These are phyloP conservation scores for Marcusenius ussheri DNA, from an alignment of 2,113 vertebrate species.

Conservation along the genomic window DNA sequence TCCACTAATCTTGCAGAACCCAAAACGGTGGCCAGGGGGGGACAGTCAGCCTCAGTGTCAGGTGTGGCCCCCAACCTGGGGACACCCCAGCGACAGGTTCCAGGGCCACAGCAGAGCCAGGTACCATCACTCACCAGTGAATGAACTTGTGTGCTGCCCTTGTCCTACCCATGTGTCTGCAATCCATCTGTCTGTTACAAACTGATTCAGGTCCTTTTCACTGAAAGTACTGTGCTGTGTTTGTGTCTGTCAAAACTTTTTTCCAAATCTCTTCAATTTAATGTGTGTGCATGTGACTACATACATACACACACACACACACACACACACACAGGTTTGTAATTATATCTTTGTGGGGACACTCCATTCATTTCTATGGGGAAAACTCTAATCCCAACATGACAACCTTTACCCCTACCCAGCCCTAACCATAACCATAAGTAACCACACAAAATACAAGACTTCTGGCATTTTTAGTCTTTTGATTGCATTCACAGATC, in stretches of 20 bases:
- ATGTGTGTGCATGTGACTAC: neutral
- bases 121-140: slow-evolving; percentile 77
- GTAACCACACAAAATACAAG: no score
- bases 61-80: slow-evolving; percentile 79
- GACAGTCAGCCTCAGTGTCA: slow-evolving; percentile 84
- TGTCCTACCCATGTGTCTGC: slow-evolving; percentile 66
- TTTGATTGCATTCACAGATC: no score
- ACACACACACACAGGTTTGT: neutral
- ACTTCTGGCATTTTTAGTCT: no score
- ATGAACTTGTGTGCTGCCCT: slow-evolving; percentile 70
- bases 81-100: slow-evolving; percentile 70
- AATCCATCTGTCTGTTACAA: slow-evolving; percentile 46
- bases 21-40: slow-evolving; percentile 74
- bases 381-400: no score
- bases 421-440: no score
- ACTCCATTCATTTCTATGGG: no score
- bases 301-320: neutral
- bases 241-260: slow-evolving; percentile 42
- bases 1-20: slow-evolving; percentile 58
- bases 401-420: no score
- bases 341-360: no score
- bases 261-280: slow-evolving; percentile 49
- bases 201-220: slow-evolving; percentile 10
- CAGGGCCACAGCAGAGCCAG: slow-evolving; percentile 82
- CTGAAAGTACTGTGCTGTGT: slow-evolving; percentile 42